Percentiles rank a stretch among this genome's conserved stretches.
Conservation (phyloP, 1,140 invertebrate genomes). For the Listronotus bonariensis region DNA sequence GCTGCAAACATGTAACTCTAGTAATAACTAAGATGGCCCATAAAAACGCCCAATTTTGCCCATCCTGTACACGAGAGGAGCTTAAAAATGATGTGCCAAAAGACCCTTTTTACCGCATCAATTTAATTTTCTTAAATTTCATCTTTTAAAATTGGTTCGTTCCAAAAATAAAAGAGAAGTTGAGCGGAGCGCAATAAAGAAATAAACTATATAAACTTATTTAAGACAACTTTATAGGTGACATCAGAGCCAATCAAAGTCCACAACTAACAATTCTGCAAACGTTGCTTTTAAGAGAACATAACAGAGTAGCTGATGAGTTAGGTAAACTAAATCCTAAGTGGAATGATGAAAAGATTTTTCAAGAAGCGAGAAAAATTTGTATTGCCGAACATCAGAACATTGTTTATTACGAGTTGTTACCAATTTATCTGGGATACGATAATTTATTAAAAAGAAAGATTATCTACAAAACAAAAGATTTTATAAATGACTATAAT, state of each 20-base stretch:
- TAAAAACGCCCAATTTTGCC: too few species aligned
- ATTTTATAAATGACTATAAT: too few species aligned
- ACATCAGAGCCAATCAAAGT: conserved; percentile 85
- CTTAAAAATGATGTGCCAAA: too few species aligned
- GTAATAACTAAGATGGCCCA: too few species aligned
- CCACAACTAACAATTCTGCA: conserved; percentile 76
- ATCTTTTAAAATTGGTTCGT: too few species aligned
- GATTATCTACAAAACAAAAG: conserved; percentile 64
- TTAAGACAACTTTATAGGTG: conserved; percentile 62
- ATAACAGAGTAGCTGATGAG: conserved; percentile 82
- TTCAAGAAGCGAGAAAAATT: conserved; percentile 85
- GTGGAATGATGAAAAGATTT: conserved; percentile 84
- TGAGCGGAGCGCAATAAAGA: too few species aligned
- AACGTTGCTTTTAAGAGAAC: conserved; percentile 84
- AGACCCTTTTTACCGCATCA: too few species aligned
- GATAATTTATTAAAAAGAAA: conserved; percentile 72
- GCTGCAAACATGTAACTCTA: too few species aligned
- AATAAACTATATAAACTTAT: too few species aligned
- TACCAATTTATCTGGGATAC: conserved; percentile 76
- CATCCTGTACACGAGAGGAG: too few species aligned
- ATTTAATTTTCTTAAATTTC: too few species aligned
- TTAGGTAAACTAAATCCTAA: conserved; percentile 79
- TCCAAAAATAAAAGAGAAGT: too few species aligned
- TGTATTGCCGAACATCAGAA: conserved; percentile 69
- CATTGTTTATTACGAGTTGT: conserved; percentile 83